A percentile compares a stretch with the other conserved stretches of the same genome.
phyloP scores from a whole-genome alignment of 2,113 vertebrate genomes.

The Regulus satrapa region DNA sequence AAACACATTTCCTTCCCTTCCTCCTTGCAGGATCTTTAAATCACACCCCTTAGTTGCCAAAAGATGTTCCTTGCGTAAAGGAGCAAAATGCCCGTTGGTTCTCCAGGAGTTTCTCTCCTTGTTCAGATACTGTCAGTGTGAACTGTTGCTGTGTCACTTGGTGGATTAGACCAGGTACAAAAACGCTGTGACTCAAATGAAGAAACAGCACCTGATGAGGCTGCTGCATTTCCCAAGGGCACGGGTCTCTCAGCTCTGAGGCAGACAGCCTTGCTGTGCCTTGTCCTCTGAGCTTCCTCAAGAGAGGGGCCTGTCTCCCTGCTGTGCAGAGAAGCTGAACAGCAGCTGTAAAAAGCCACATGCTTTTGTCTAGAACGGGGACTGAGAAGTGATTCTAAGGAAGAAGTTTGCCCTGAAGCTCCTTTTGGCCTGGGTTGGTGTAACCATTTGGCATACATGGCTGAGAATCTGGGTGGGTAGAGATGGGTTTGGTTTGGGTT shows the following conservation, averaged over 20 bases:
- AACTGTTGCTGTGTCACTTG: background rate
- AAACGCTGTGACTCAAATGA: background rate
- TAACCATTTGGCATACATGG: background rate
- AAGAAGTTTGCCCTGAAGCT: background rate
- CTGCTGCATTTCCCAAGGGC: background rate
- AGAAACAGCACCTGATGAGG: background rate
- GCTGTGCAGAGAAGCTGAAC: background rate
- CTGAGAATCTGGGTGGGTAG: background rate
- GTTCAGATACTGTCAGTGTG: background rate
- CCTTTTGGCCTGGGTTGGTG: background rate
- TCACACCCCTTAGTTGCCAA: slow-evolving; percentile 11
- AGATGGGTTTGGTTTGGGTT: background rate
- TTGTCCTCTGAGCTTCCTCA: background rate
- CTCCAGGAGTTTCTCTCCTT: background rate
- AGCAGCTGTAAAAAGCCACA: background rate
- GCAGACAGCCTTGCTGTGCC: background rate
- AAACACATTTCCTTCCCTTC: slow-evolving; percentile 46
- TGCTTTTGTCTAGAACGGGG: background rate
- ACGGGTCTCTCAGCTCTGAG: background rate
- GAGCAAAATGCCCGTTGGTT: background rate
- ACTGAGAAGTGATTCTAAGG: background rate
- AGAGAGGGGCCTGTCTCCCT: background rate
- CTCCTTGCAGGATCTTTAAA: slow-evolving; percentile 35
- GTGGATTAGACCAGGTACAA: background rate
- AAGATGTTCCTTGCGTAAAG: background rate